Evolutionary conservation across 2,113 vertebrate genomes (phyloP).

Genomic region (Cromileptes altivelis): DNA sequence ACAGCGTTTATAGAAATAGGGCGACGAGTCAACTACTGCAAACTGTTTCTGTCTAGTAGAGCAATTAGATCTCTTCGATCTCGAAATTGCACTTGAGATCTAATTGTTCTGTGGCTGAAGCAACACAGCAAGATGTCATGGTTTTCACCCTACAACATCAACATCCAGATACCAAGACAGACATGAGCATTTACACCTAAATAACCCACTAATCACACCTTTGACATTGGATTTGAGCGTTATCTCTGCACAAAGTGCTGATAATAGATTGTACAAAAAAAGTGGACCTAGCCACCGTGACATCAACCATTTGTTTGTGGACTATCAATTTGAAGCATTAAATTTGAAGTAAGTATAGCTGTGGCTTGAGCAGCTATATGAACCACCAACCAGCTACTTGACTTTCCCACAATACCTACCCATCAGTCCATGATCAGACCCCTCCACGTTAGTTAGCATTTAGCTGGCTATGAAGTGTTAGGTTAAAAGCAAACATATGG

Average conservation of each 20-base stretch:
- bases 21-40: background rate
- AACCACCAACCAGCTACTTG: too few species aligned
- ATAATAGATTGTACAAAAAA: too few species aligned
- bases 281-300: too few species aligned
- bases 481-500: too few species aligned
- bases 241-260: constrained; percentile 10
- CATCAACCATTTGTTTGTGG: too few species aligned
- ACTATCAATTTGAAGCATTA: too few species aligned
- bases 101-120: constrained; percentile 1
- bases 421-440: too few species aligned
- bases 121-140: background rate
- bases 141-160: background rate
- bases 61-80: constrained; percentile 10
- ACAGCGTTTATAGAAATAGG: background rate
- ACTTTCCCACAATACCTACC: too few species aligned
- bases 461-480: too few species aligned
- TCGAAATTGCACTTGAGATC: background rate
- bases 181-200: background rate
- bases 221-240: constrained; percentile 3
- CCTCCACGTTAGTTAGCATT: too few species aligned
- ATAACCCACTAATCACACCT: background rate
- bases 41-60: constrained; percentile 8
- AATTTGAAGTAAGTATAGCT: too few species aligned
- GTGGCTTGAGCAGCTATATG: too few species aligned
- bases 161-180: background rate